Evolutionary conservation across 2,888 invertebrate genomes (phyloP), one percentile per base, ranked within the genome.

Genomic region (Macropis europaea): DNA sequence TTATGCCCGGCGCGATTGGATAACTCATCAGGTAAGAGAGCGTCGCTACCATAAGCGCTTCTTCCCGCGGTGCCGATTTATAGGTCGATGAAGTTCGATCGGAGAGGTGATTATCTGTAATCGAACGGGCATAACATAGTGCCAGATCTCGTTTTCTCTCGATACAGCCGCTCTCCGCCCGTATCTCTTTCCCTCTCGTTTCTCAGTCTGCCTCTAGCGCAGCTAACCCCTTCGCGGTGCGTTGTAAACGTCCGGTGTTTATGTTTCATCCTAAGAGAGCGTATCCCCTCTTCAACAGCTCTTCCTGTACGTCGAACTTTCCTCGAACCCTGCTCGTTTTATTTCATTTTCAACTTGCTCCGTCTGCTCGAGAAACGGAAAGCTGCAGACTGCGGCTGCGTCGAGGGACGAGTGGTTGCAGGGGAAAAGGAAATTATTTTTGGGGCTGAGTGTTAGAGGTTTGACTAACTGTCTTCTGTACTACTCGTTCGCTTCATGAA

Each of bases 81-180:
- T 84, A 82, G 82, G 79, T 81, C 83, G 83, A 84, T 79, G 79
- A 83, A 81, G 83, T 81, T 80, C 73, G 76, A 78, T 76, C 73
- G 73, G 60, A 60, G 76, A 19, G 73, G 73, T 80, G 77, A 76
- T 81, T 79, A 81, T 77, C 74, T 76, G 76, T 77, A 75, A 82
- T 81, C 79, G 79, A 76, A 66, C 64, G 45, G 60, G 54, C 79
- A 69, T 79, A 79, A 76, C 73, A 61, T 82, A 80, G 60, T 70
- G 71, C 68, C 67, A 68, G 74, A 53, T 77, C 73, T 73, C 52
- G 64, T 75, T 72, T 67, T 68, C 64, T 30, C n/a, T 60, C 63
- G 42, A 22, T 71, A 60, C 42, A 45, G 50, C 52, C 22, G 28
- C 34, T 54, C 43, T 73, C 59, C 6, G 6, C 13, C 3, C 34